Base-by-base conservation (phyloP, 2,797 vertebrate species). In the Myripristis jacobus region DNA sequence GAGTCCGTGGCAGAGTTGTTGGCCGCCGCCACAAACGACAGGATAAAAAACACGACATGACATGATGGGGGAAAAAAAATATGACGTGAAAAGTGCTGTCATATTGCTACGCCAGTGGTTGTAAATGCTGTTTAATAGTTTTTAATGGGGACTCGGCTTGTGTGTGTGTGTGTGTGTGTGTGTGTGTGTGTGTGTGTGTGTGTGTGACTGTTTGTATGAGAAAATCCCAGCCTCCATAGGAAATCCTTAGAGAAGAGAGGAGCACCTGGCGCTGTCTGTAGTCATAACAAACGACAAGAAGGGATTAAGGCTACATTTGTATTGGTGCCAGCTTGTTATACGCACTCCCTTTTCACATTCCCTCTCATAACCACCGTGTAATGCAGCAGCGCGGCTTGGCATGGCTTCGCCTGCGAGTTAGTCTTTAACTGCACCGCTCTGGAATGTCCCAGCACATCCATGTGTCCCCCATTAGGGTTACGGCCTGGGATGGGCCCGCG, bases 251-350 rank as follows among this genome's bases (percentile, higher is more conserved):
- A 83, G 87, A 81, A 85, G 84, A 19, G 66, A 75, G 81, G 59
- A 90, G 86, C 90, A 92, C 91, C 90, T 91, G 90, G 83, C 53
- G 66, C 87, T 86, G 88, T 90, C 87, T 92, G 87, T 85, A 88
- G 88, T 88, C 89, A 91, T 91, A 90, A 91, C 88, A 91, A 91
- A 88, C 15, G 81, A 89, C 88, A 89, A 76, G 87, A 63, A 79
- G 80, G 85, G 90, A 91, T 92, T 92, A 87, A 87, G 83, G 79
- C 84, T 85, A 83, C 85, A 89, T 90, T 88, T 90, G 89, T 88
- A 70, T 86, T 48, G 69, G 77, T 89, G 92, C 89, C 90, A 91
- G 85, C 85, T 87, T 91, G 83, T 88, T 88, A 81, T 79, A 85
- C 55, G 25, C 77, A 72, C 72, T 87, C 87, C 80, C 77, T 74